These are phyloP conservation scores for Salminus brasiliensis DNA, from an alignment of 2,113 vertebrate species.

Conservation along the genomic window DNA sequence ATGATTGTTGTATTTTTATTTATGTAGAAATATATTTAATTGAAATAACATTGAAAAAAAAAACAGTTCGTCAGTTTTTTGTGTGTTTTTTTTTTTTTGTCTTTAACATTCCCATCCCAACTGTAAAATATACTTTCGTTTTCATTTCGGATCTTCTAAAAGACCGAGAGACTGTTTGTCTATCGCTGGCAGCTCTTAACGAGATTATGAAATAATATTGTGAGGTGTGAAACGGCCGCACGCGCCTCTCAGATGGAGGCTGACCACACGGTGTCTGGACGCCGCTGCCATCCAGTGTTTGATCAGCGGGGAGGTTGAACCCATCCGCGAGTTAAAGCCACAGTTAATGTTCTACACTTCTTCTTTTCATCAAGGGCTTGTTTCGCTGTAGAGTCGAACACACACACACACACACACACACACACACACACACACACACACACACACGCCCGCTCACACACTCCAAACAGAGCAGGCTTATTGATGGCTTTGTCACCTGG, in stretches of 20 bases:
- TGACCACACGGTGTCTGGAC: conserved; percentile 25
- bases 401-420: not conserved
- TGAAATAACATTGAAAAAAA: too few species aligned
- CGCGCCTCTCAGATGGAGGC: conserved; percentile 31
- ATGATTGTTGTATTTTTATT: too few species aligned
- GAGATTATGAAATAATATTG: conserved; percentile 48
- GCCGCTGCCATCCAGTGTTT: conserved; percentile 35
- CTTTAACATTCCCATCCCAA: too few species aligned
- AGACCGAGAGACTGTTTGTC: not conserved
- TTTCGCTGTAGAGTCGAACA: not conserved
- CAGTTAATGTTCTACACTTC: conserved; percentile 40
- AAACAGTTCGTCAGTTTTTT: too few species aligned
- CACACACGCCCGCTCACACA: not conserved
- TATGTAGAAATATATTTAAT: too few species aligned
- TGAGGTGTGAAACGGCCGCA: conserved; percentile 44
- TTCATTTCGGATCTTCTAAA: not conserved
- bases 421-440: not conserved
- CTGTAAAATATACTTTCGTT: too few species aligned
- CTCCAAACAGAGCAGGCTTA: too few species aligned
- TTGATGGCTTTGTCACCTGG: conserved; percentile 6
- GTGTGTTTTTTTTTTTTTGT: too few species aligned
- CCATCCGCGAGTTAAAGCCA: conserved; percentile 27
- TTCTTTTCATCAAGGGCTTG: conserved; percentile 34
- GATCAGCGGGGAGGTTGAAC: conserved; percentile 38
- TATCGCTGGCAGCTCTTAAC: conserved; percentile 39